Base-by-base conservation (phyloP, 2,797 vertebrate species). In the Oreochromis mossambicus region DNA sequence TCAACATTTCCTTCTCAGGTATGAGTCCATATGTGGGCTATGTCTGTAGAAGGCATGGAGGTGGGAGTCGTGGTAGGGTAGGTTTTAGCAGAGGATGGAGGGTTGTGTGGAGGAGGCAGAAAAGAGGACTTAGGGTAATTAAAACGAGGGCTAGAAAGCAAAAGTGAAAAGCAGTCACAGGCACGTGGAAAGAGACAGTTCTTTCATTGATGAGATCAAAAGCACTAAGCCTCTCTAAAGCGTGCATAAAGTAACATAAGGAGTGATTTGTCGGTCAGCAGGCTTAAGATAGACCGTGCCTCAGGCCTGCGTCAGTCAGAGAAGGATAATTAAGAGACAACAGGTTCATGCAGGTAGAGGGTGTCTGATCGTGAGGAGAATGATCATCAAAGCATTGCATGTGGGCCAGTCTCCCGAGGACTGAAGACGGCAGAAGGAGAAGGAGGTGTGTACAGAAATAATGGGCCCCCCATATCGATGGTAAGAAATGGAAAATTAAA, bases 1-100 rank as follows among this genome's bases (percentile, higher is more conserved):
- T 97, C 92, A 97, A 97, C 95, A 96, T 97, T 89, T 96, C 96
- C 36, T 97, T 96, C 86, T 95, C 96, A 4, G 96, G 96, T 96
- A 90, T 36, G 84, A 73, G 84, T 34, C 19, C 66, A 24, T 55
- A 29, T 61, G n/a, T 70, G 84, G 66, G 48, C 21, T 85, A 51
- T 83, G 29, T 89, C 78, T 89, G 73, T 82, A 10, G 56, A 61
- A 66, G 38, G 70, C 77, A 63, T 79, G 46, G 7, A 29, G 55
- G 13, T 15, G 61, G 32, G 5, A 8, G 52, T 32, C 3, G 32
- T 76, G 36, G 48, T 43, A 36, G 41, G 15, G 76, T 29, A 17
- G 21, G 77, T 80, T 84, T 84, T 14, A 36, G 82, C 55, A 73
- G 52, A 78, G 61, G 48, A 56, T 41, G 32, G 48, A 29, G 51